phyloP scores from a whole-genome alignment of 2,113 vertebrate species.

The Girardinichthys multiradiatus region DNA sequence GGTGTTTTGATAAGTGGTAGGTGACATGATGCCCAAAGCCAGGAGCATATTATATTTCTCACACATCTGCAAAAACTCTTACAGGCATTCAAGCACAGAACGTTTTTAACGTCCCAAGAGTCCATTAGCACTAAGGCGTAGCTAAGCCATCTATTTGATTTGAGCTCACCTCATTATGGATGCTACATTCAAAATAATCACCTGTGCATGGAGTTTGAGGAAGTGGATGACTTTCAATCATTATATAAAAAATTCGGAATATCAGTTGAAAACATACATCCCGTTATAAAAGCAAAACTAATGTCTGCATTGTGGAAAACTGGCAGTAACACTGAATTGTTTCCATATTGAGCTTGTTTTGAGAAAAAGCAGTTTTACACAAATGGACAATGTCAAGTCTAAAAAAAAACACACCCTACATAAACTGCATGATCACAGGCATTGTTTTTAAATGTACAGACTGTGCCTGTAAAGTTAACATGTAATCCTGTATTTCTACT shows the following conservation, averaged over 20 bases:
- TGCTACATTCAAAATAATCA: slow-evolving; percentile 22
- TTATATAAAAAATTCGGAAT: slow-evolving; percentile 4
- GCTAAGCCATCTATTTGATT: slow-evolving; percentile 29
- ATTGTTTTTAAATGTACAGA: not conserved
- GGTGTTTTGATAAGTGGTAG: slow-evolving; percentile 66
- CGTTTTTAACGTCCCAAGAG: slow-evolving; percentile 35
- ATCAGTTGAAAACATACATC: slow-evolving; percentile 1
- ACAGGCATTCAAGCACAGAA: slow-evolving; percentile 29
- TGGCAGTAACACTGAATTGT: slow-evolving; percentile 35
- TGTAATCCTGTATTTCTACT: no score
- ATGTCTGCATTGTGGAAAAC: slow-evolving; percentile 28
- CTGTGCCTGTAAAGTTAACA: not conserved
- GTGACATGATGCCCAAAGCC: slow-evolving; percentile 61
- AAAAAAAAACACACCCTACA: slow-evolving; percentile 18
- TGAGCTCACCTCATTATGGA: slow-evolving; percentile 12
- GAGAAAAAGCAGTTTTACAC: slow-evolving; percentile 48
- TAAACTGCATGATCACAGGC: not conserved
- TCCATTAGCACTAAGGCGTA: slow-evolving; percentile 22
- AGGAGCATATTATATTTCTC: slow-evolving; percentile 52
- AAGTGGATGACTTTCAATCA: slow-evolving; percentile 21
- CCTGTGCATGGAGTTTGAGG: not conserved
- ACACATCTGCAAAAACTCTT: slow-evolving; percentile 68
- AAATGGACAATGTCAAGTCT: no score
- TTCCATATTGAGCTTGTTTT: slow-evolving; percentile 48
- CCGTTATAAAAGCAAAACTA: slow-evolving; percentile 18